Evolutionary conservation across 2,888 invertebrate species (phyloP).

Genomic region (Caenorhabditis sp.): DNA sequence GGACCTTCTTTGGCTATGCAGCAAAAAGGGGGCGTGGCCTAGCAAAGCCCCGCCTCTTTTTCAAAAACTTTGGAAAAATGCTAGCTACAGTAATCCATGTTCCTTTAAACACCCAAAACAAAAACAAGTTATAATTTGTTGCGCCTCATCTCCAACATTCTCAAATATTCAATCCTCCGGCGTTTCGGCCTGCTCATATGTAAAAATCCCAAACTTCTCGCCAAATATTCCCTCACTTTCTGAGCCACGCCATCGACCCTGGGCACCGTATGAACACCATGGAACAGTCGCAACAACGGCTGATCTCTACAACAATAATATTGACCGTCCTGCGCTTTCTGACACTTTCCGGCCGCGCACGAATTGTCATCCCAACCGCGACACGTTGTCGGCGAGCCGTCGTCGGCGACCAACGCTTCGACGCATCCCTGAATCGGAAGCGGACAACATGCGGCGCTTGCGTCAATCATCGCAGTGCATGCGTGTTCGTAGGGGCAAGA

Average conservation of each 20-base stretch:
- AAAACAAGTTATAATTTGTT: neutral
- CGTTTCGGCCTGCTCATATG: neutral
- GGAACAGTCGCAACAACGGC: conserved; percentile 11
- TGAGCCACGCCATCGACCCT: conserved; percentile 23
- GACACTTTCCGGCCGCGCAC: conserved; percentile 51
- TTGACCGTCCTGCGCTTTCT: conserved; percentile 44
- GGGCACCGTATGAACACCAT: conserved; percentile 15
- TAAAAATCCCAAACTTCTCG: conserved; percentile 19
- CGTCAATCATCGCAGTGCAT: conserved; percentile 49
- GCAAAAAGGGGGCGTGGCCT: no score
- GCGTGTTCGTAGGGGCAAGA: conserved; percentile 51
- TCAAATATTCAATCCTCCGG: neutral
- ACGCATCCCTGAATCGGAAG: conserved; percentile 36
- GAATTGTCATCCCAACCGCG: conserved; percentile 50
- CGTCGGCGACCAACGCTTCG: conserved; percentile 41
- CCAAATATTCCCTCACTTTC: conserved; percentile 25
- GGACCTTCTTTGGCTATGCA: no score
- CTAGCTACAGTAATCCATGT: no score
- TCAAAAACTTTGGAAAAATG: no score
- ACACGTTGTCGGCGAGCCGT: conserved; percentile 32
- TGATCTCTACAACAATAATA: conserved; percentile 52
- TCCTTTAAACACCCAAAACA: no score
- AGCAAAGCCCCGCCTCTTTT: no score
- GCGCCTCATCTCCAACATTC: neutral
- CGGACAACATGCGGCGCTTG: conserved; percentile 50